A percentile compares a stretch with the other conserved stretches of the same genome.
phyloP scores from a whole-genome alignment of 2,888 invertebrate genomes.

The Diadegma fenestrale region DNA sequence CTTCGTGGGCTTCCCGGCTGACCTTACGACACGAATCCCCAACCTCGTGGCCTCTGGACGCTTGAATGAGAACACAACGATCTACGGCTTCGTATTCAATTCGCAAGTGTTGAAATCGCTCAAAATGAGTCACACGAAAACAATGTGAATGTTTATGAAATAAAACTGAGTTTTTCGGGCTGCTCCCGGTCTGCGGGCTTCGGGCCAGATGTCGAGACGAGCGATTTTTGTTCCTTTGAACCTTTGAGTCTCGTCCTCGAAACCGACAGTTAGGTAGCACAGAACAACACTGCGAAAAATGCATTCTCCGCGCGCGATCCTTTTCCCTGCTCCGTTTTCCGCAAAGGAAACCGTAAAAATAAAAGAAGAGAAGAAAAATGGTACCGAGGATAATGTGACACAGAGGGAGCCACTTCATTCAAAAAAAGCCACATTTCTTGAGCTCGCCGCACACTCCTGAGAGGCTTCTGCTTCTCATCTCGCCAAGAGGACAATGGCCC shows the following conservation, averaged over 20 bases:
- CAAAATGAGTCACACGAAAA: background rate
- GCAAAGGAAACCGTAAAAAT: conserved; percentile 15
- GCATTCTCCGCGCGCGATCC: conserved; percentile 22
- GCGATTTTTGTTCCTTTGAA: conserved; percentile 7
- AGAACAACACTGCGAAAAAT: background rate
- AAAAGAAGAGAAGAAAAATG: conserved; percentile 12
- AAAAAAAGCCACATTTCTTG: conserved; percentile 14
- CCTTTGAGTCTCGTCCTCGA: conserved; percentile 12
- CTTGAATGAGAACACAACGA: conserved; percentile 44
- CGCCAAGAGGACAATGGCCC: conserved; percentile 58
- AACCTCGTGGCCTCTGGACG: conserved; percentile 36
- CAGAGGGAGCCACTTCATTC: conserved; percentile 55
- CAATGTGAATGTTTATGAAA: background rate
- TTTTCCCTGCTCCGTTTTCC: conserved; percentile 28
- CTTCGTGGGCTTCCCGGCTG: conserved; percentile 53
- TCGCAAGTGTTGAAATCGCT: background rate
- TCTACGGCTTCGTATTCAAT: conserved; percentile 55
- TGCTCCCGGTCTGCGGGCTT: too few relatives aligned
- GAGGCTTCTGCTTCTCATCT: conserved; percentile 65
- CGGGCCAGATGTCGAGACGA: background rate
- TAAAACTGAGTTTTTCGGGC: background rate
- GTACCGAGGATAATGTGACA: conserved; percentile 35
- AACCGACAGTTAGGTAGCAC: background rate
- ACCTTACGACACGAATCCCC: conserved; percentile 61
- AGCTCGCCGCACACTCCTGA: background rate